Evolutionary conservation across 2,113 vertebrate species (phyloP).

Genomic region (Antechinus flavipes): DNA sequence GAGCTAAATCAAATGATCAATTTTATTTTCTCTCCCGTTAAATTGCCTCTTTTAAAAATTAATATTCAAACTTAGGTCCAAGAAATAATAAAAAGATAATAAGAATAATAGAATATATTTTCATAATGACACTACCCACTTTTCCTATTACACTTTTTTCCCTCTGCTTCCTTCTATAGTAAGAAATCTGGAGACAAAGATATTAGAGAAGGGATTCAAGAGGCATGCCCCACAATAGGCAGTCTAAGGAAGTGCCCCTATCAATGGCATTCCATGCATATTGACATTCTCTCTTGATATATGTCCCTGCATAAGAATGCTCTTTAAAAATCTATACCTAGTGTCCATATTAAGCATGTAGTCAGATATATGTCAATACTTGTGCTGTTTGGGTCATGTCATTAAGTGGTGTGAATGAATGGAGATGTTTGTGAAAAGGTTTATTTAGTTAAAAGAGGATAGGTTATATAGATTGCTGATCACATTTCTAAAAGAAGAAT

Average conservation of each 20-base stretch:
- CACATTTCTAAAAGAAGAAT: background rate
- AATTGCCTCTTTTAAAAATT: conserved; percentile 1
- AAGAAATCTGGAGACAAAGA: background rate
- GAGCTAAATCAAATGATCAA: background rate
- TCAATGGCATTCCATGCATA: background rate
- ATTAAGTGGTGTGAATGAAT: conserved; percentile 31
- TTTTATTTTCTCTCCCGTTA: background rate
- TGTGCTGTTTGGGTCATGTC: conserved; percentile 49
- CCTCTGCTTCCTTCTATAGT: conserved; percentile 15
- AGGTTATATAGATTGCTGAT: background rate
- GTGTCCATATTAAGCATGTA: background rate
- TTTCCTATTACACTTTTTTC: conserved; percentile 16
- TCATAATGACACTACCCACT: background rate
- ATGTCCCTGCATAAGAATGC: background rate
- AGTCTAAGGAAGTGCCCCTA: background rate
- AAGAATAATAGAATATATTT: conserved; percentile 19
- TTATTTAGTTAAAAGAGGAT: conserved; percentile 20
- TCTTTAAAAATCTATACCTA: background rate
- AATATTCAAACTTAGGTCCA: conserved; percentile 20
- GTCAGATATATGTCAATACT: conserved; percentile 6
- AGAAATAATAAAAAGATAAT: conserved; percentile 31
- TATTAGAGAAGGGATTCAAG: conserved; percentile 28
- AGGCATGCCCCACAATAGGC: background rate
- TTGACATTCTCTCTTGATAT: background rate
- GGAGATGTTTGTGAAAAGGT: conserved; percentile 32